phyloP scores from a whole-genome alignment of 2,797 vertebrate species.

The Valencia hispanica region DNA sequence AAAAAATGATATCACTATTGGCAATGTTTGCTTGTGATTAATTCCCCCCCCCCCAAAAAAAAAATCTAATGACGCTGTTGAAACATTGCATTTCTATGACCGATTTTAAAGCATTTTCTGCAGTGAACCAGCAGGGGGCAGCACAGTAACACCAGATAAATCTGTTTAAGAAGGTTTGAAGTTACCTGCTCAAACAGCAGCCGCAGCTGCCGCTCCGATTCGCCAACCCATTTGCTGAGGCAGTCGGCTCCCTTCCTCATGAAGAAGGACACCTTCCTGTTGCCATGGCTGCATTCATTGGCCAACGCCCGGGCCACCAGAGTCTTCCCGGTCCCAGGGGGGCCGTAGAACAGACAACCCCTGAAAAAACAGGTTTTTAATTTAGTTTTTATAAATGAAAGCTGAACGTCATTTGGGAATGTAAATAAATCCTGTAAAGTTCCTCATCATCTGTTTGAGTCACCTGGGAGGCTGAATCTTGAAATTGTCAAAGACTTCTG shows the following conservation, averaged over 20 bases:
- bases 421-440: no score
- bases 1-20: no score
- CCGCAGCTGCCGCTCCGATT: conserved; percentile 89
- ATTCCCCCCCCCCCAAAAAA: no score
- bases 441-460: background rate
- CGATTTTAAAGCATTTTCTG: background rate
- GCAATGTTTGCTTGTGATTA: no score
- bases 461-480: conserved; percentile 93
- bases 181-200: conserved; percentile 90
- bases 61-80: background rate
- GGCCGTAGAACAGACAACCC: conserved; percentile 92
- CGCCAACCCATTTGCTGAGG: conserved; percentile 94
- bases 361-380: conserved; percentile 66
- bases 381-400: background rate
- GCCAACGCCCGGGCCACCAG: conserved; percentile 90
- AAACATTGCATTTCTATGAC: background rate
- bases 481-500: conserved; percentile 92
- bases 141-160: background rate
- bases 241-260: conserved; percentile 94
- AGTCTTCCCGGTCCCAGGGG: conserved; percentile 93
- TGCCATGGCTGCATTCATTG: conserved; percentile 89
- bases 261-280: conserved; percentile 89
- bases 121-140: conserved; percentile 17
- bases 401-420: background rate
- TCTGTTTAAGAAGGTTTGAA: background rate